Evolutionary conservation across 2,113 vertebrate genomes (phyloP), one percentile per base, ranked within the genome.

Genomic region (Paralichthys olivaceus): DNA sequence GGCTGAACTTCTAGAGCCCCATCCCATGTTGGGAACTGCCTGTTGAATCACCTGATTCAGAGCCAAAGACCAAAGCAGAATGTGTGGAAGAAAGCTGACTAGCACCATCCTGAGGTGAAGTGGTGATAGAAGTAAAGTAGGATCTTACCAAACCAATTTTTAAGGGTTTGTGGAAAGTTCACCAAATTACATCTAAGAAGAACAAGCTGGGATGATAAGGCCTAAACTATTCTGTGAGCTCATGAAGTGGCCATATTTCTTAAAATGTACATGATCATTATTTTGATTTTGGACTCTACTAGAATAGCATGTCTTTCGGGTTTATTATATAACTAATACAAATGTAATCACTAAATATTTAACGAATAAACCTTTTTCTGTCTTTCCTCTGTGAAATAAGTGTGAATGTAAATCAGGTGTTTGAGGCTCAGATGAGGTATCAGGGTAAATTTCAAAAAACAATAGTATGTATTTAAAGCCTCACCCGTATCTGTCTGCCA

Each of bases 401-500:
- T 47, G 17, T 5, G 45, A 20, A 14, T 32, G 45, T 14, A 47
- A 47, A 14, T 47, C 45, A 47, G 23, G 23, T 26, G 54, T 25
- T 1, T 26, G 13, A 26, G 23, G n/a, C 53, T 55, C 53, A 55
- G 54, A n/a, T n/a, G 49, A 51, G 5, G 20, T 7, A 49, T 15
- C n/a, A 55, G 53, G 1, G 23, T 15, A 32, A n/a, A n/a, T n/a
- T n/a, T n/a, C n/a, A n/a, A n/a, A n/a, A 29, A 29, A 57, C 1
- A 4, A 34, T 17, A 45, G 43, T 15, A 45, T 45, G 32, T 25
- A 7, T 63, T 17, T 15, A 11, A 29, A 2, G 61, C 60, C 94
- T 95, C 85, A 98, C 97, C 96, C 93, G 0, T 98, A 99, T 95
- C 96, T 96, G 67, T 97, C 96, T 4, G 97, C 97, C 61, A 99